Evolutionary conservation across 2,888 invertebrate species (phyloP).

Genomic region (Cynaeus angustus): DNA sequence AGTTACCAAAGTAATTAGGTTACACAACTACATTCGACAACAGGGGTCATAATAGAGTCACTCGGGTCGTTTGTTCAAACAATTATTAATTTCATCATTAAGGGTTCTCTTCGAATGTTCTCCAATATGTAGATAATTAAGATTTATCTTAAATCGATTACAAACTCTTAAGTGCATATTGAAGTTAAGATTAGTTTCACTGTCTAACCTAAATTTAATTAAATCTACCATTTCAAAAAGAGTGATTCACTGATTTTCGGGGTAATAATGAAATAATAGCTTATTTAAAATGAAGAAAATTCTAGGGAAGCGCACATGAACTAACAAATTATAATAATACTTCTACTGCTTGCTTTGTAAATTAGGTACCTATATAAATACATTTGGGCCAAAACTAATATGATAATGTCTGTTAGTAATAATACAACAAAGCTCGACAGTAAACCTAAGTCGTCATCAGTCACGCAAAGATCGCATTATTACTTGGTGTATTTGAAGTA

Average conservation of each 20-base stretch:
- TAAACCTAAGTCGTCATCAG: neutral
- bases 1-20: constrained; percentile 43
- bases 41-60: constrained; percentile 44
- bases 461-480: constrained; percentile 3
- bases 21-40: constrained; percentile 51
- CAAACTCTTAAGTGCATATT: constrained; percentile 41
- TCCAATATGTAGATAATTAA: constrained; percentile 46
- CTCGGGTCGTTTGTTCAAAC: constrained; percentile 43
- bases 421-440: constrained; percentile 2
- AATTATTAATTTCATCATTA: constrained; percentile 49
- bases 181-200: constrained; percentile 36
- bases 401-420: neutral
- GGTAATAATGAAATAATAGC: no score
- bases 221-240: neutral
- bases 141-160: constrained; percentile 47
- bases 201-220: constrained; percentile 28
- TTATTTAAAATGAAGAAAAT: no score
- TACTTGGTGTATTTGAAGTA: neutral
- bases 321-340: no score
- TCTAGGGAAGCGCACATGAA: no score
- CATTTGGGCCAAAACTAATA: no score
- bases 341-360: no score
- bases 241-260: no score
- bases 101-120: constrained; percentile 36
- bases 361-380: no score